A percentile compares a stretch with the other conserved stretches of the same genome.
Evolutionary conservation across 2,113 vertebrate species (phyloP).

Genomic region (Oncorhynchus masou): DNA sequence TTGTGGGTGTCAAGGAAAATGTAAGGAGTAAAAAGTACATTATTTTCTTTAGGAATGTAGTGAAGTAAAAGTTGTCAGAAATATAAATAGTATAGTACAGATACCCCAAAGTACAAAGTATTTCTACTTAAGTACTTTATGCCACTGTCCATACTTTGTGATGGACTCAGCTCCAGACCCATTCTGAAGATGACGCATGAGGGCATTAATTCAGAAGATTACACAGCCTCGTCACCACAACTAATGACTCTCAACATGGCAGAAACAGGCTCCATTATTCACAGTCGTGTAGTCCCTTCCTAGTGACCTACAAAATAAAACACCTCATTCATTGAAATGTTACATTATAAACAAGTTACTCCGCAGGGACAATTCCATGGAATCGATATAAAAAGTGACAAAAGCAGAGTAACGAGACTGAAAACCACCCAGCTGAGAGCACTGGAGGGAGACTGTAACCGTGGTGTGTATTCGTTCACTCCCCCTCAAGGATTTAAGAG

Average conservation of each 20-base stretch:
- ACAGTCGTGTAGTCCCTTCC: conserved; percentile 12
- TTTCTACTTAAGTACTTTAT: too few relatives aligned
- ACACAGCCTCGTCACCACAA: conserved; percentile 51
- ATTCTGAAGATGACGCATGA: conserved; percentile 35
- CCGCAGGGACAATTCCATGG: conserved; percentile 30
- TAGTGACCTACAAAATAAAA: conserved; percentile 52
- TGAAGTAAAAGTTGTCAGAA: too few relatives aligned
- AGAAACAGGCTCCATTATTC: conserved; percentile 56
- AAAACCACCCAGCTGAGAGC: neutral
- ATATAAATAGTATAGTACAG: too few relatives aligned
- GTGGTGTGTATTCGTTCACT: neutral
- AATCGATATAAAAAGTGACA: conserved; percentile 1
- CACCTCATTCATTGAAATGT: conserved; percentile 49
- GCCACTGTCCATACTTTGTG: neutral
- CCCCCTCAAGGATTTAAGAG: too few relatives aligned
- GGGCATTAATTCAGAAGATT: conserved; percentile 54
- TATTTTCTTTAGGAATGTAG: too few relatives aligned
- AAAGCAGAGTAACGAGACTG: neutral
- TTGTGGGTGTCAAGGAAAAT: too few relatives aligned
- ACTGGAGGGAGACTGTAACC: neutral
- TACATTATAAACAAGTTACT: conserved; percentile 51
- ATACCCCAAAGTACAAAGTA: too few relatives aligned
- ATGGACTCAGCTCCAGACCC: conserved; percentile 22
- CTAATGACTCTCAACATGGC: conserved; percentile 53
- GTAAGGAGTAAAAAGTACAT: too few relatives aligned